Evolutionary conservation across 2,113 vertebrate species (phyloP).

Genomic region (Prunella fulvescens): DNA sequence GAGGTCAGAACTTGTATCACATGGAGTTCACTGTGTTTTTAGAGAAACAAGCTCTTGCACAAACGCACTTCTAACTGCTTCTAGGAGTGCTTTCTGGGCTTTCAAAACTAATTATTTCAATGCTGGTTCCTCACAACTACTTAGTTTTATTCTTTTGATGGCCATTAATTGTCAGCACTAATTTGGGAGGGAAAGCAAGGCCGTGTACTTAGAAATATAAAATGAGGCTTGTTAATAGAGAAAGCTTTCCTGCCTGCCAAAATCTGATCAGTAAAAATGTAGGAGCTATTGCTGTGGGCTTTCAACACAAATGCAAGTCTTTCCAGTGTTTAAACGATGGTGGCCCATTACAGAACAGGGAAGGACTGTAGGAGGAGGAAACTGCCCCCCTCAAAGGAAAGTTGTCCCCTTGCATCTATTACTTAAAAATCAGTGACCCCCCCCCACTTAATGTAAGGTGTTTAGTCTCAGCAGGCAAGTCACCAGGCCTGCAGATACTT

Average conservation of each 20-base stretch:
- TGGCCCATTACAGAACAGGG: background rate
- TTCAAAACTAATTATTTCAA: background rate
- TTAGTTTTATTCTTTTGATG: slow-evolving; percentile 2
- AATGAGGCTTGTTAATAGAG: background rate
- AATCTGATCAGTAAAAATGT: background rate
- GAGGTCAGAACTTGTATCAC: background rate
- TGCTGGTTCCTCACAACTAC: background rate
- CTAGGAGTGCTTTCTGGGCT: background rate
- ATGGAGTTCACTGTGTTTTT: background rate
- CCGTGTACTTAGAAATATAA: background rate
- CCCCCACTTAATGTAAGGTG: background rate
- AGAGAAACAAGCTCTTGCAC: background rate
- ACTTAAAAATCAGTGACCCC: background rate
- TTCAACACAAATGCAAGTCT: background rate
- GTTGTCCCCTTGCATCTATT: background rate
- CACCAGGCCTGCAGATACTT: background rate
- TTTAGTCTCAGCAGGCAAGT: background rate
- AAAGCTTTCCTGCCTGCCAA: background rate
- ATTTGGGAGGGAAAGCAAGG: background rate
- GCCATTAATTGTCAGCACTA: background rate
- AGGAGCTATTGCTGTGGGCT: background rate
- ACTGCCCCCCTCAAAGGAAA: fast-evolving
- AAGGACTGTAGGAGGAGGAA: background rate
- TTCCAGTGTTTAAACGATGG: background rate
- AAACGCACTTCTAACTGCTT: background rate